phyloP scores from a whole-genome alignment of 2,797 vertebrate species.

The Parambassis ranga region DNA sequence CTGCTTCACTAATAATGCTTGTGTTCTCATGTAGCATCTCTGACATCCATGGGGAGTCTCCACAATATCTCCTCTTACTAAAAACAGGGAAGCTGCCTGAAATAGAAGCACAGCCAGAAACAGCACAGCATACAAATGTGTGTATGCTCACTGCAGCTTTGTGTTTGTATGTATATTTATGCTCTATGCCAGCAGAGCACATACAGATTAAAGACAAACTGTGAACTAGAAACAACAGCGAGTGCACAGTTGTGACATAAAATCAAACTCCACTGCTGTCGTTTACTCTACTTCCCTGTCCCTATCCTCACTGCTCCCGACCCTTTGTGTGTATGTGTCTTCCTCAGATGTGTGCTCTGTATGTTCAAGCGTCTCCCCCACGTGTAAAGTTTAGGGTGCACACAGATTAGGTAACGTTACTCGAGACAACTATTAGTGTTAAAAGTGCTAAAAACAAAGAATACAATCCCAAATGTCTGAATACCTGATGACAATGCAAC shows the following conservation, averaged over 20 bases:
- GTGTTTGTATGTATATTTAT: conserved; percentile 10
- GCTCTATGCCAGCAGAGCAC: not conserved
- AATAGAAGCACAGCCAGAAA: conserved; percentile 32
- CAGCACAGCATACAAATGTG: conserved; percentile 22
- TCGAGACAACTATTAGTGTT: too few relatives aligned
- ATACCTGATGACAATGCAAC: too few relatives aligned
- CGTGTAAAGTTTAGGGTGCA: too few relatives aligned
- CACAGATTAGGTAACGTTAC: too few relatives aligned
- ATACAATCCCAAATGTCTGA: too few relatives aligned
- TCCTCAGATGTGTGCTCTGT: too few relatives aligned
- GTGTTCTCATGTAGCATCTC: conserved; percentile 5
- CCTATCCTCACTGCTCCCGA: too few relatives aligned
- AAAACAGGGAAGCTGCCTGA: conserved; percentile 24
- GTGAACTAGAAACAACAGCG: conserved; percentile 5
- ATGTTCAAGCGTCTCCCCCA: too few relatives aligned
- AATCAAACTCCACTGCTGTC: too few relatives aligned
- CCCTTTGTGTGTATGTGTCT: too few relatives aligned
- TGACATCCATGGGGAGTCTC: conserved; percentile 26
- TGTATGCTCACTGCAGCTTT: conserved; percentile 6
- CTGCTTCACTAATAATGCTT: conserved; percentile 15
- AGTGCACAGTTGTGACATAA: conserved; percentile 5
- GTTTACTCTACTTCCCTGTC: too few relatives aligned
- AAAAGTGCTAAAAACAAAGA: too few relatives aligned
- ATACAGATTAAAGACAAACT: conserved; percentile 11
- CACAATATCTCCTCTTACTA: conserved; percentile 16